These are phyloP conservation scores for Formicarius rufipectus DNA, from an alignment of 2,113 vertebrate genomes.

Conservation along the genomic window DNA sequence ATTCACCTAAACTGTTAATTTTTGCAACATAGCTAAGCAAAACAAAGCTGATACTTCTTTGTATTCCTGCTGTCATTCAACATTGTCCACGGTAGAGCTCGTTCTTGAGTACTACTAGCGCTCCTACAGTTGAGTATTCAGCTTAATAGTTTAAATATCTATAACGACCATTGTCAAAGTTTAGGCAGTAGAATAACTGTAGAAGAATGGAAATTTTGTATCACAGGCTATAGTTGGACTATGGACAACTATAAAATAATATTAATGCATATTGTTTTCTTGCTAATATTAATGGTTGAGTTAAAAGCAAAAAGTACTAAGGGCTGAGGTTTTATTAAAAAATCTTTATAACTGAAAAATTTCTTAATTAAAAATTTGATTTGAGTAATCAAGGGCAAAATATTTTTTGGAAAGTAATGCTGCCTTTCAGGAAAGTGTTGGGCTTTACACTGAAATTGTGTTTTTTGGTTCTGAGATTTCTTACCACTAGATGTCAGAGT, in stretches of 20 bases:
- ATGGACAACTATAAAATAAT: background rate
- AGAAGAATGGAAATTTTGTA: background rate
- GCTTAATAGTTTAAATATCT: background rate
- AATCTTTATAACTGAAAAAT: background rate
- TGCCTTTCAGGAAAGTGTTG: background rate
- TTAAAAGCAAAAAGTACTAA: background rate
- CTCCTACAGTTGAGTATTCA: background rate
- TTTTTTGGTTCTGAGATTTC: background rate
- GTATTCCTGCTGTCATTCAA: background rate
- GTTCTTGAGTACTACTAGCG: background rate
- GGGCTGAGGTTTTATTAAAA: background rate
- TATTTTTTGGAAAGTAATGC: background rate
- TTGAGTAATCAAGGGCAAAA: background rate
- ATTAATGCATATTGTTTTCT: background rate
- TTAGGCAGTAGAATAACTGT: background rate
- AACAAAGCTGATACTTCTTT: background rate
- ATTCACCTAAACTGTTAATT: background rate
- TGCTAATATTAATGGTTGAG: background rate
- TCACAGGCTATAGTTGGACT: background rate
- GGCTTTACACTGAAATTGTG: background rate
- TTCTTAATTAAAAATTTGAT: background rate
- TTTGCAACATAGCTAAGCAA: background rate
- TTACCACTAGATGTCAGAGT: slow-evolving; percentile 57
- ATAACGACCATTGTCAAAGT: background rate
- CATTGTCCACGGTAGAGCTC: background rate